Conservation (phyloP, 1,140 invertebrate genomes). For the Drosophila pseudoobscura region DNA sequence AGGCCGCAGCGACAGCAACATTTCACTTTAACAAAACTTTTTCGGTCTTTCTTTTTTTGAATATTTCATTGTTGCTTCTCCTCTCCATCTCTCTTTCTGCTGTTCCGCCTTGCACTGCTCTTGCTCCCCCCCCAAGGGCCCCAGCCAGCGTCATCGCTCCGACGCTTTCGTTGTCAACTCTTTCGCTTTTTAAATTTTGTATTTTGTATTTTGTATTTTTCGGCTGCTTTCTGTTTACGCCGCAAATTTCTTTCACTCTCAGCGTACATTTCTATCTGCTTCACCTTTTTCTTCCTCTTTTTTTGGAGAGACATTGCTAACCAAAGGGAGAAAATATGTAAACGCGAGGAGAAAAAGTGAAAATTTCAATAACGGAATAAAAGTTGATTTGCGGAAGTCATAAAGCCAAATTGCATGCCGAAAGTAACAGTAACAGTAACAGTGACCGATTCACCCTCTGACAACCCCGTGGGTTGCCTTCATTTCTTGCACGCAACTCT, state of each 20-base stretch:
- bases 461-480: constrained; percentile 4
- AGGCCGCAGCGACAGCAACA: constrained; percentile 42
- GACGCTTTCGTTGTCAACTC: constrained; percentile 63
- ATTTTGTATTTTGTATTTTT: constrained; percentile 33
- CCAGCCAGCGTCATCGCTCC: neutral
- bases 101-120: constrained; percentile 22
- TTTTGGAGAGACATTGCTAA: too few species aligned
- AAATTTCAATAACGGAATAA: constrained; percentile 70
- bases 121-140: constrained; percentile 30
- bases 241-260: constrained; percentile 78
- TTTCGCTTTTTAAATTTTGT: constrained; percentile 52
- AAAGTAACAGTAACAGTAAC: constrained; percentile 32
- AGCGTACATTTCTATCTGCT: constrained; percentile 70
- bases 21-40: constrained; percentile 67
- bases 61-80: constrained; percentile 40
- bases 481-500: constrained; percentile 41
- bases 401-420: constrained; percentile 75
- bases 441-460: neutral
- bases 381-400: constrained; percentile 68
- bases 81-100: constrained; percentile 10
- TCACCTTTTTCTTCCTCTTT: constrained; percentile 37
- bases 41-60: constrained; percentile 46
- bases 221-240: constrained; percentile 74
- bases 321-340: too few species aligned
- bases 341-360: constrained; percentile 48